phyloP scores from a whole-genome alignment of 2,113 vertebrate species.

The Tinamus guttatus region DNA sequence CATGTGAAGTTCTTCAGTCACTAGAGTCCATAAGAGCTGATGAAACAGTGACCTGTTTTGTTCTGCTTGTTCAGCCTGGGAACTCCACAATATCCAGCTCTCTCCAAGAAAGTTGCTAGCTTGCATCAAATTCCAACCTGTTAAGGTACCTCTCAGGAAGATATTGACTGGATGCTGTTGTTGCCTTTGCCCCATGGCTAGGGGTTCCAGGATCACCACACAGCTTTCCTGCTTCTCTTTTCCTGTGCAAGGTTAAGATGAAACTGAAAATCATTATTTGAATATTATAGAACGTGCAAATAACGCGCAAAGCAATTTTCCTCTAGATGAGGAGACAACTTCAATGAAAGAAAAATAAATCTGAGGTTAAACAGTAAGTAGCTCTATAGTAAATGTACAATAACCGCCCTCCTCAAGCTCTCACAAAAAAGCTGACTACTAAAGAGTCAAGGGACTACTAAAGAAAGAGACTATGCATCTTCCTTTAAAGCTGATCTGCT shows the following conservation, averaged over 20 bases:
- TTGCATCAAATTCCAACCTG: slow-evolving; percentile 71
- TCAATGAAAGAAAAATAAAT: neutral
- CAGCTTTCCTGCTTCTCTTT: slow-evolving; percentile 71
- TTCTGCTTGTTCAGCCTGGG: neutral
- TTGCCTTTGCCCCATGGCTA: slow-evolving; percentile 79
- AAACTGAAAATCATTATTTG: neutral
- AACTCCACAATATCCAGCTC: slow-evolving; percentile 84
- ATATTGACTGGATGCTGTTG: slow-evolving; percentile 79
- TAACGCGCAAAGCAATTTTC: neutral
- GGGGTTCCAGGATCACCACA: slow-evolving; percentile 81
- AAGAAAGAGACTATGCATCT: neutral
- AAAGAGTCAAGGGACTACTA: neutral
- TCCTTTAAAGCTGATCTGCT: neutral
- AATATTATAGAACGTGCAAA: neutral
- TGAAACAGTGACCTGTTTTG: slow-evolving; percentile 60
- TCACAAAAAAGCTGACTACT: neutral
- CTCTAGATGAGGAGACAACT: neutral
- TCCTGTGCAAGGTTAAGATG: slow-evolving; percentile 50
- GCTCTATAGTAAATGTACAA: neutral
- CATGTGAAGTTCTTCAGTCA: slow-evolving; percentile 78
- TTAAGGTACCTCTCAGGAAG: slow-evolving; percentile 79
- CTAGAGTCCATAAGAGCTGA: slow-evolving; percentile 77
- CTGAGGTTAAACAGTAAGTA: neutral
- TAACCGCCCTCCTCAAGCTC: neutral
- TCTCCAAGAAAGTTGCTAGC: slow-evolving; percentile 73